Evolutionary conservation across 2,888 invertebrate genomes (phyloP), one percentile per base, ranked within the genome.

Genomic region (Pelosia muscerda): DNA sequence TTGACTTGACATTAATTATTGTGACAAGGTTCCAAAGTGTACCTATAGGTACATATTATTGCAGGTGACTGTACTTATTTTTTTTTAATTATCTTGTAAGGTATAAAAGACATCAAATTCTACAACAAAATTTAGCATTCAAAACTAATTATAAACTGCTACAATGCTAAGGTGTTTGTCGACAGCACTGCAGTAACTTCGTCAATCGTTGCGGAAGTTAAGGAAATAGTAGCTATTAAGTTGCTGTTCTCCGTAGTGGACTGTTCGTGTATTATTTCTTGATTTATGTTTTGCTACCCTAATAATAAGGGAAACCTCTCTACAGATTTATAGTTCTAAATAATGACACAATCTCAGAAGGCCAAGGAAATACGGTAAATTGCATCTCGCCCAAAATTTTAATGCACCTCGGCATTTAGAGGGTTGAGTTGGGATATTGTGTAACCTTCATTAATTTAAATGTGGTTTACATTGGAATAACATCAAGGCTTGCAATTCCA

Each of bases 301-400:
- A 26, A 61, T 55, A 61, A 66, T 66, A 61, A 38, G 8, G 23
- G 55, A 60, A 55, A 23, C 38, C 38, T 22, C 22, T 61, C 22
- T 56, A 42, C 19, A 61, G 64, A 66, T 66, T 69, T 62, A 70
- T 57, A 54, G 26, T 31, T 28, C 42, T 25, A 66, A 53, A 66
- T 28, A 60, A 63, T 71, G 68, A 70, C 58, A 54, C 57, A 68
- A 79, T 65, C 60, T 65, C 66, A 11, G 38, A 79, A 81, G 79
- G 72, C 78, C 70, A 69, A 68, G 65, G 63, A 15, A 68, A 74
- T 64, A 28, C 62, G 68, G 66, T 74, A 70, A 81, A 72, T 74
- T 81, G 81, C 81, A 81, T 79, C 76, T 74, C 69, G 69, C 68
- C 71, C 72, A 81, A 78, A 76, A 76, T 72, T 78, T 71, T 76